Evolutionary conservation across 2,797 vertebrate species (phyloP), one percentile per base, ranked within the genome.

Genomic region (Danio albolineatus): DNA sequence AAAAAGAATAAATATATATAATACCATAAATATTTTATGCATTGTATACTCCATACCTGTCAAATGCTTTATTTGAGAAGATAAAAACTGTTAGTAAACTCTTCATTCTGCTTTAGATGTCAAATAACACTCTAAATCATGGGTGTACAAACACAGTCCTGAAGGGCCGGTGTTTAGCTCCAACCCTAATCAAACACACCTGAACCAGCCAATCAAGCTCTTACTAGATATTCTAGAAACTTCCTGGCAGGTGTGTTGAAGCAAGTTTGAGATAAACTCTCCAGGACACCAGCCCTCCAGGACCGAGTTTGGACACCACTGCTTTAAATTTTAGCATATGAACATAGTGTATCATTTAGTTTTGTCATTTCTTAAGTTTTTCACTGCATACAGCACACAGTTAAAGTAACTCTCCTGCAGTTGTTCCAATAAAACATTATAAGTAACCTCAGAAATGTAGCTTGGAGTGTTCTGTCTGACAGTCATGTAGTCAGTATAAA

Each of bases 401-500:
- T 17, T 69, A 4, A 17, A 54, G n/a, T 41, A 19, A 19, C n/a
- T 41, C 36, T 19, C 6, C 36, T 14, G 4, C 28, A 13, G 10
- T 60, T 71, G 51, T 61, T 74, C 49, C 21, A 73, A 13, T 48
- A 73, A 36, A 48, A n/a, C 6, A 60, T 60, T 53, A 38, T 39
- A 49, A 72, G 69, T 21, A 57, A 72, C 17, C 19, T 57, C 12
- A 44, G 12, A 74, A 62, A 74, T 62, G 16, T 62, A 49, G 7
- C 38, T 64, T 64, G 60, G 13, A 39, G 16, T 62, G 8, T 60
- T 66, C n/a, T 5, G 36, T 38, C 19, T 71, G 51, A 38, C 75
- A 77, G 46, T 59, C 39, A 81, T 44, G 61, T 62, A 78, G 64
- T 78, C 62, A 44, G 41, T 70, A 75, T 54, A 19, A 53, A 70